Conservation (phyloP, 2,888 invertebrate species). For the Cylloceria caligata region DNA sequence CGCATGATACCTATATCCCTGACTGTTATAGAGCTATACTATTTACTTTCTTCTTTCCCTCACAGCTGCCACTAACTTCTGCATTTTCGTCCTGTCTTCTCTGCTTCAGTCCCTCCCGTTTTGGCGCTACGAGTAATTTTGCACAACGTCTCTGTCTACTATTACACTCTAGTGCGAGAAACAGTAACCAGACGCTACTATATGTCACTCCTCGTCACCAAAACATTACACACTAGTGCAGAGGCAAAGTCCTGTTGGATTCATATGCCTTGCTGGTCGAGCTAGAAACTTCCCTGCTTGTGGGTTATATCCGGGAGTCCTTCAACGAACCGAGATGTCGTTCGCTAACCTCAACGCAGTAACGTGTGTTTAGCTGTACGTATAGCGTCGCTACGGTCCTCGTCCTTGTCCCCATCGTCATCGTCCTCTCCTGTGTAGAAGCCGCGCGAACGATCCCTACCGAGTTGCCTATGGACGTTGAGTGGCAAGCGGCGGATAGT, state of each 20-base stretch:
- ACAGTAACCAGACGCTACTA: neutral
- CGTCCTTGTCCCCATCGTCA: slow-evolving; percentile 30
- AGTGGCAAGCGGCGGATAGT: slow-evolving; percentile 61
- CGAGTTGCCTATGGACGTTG: slow-evolving; percentile 67
- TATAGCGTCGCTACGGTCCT: slow-evolving; percentile 12
- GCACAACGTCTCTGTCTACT: slow-evolving; percentile 23
- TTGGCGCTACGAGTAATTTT: slow-evolving; percentile 37
- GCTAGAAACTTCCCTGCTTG: slow-evolving; percentile 15
- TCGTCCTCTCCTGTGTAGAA: slow-evolving; percentile 46
- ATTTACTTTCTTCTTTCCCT: neutral
- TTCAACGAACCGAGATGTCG: slow-evolving; percentile 27
- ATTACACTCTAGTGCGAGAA: neutral
- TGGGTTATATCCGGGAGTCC: slow-evolving; percentile 28
- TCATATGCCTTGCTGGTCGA: neutral
- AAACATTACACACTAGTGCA: neutral
- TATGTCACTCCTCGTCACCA: slow-evolving; percentile 42
- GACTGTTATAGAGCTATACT: neutral
- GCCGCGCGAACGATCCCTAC: slow-evolving; percentile 63
- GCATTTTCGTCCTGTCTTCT: neutral
- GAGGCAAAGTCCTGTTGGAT: neutral
- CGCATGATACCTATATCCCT: neutral
- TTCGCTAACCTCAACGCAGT: neutral
- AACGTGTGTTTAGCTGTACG: slow-evolving; percentile 40
- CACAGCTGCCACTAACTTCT: neutral
- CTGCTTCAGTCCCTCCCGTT: neutral